Conservation (phyloP, 2,888 invertebrate species). For the Oconnorella tubifera region DNA sequence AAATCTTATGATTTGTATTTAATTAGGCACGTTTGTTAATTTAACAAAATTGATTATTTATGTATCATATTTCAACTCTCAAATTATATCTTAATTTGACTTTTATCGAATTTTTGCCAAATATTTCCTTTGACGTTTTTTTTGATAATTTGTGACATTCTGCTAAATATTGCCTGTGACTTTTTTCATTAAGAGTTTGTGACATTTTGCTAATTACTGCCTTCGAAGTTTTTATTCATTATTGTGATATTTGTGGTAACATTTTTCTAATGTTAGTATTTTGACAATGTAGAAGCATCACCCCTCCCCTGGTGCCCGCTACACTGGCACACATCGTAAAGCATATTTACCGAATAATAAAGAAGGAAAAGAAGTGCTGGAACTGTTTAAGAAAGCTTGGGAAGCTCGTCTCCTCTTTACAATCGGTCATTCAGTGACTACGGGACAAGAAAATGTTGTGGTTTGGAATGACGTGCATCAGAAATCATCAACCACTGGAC, state of each 20-base stretch:
- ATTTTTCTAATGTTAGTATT: neutral
- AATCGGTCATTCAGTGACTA: conserved; percentile 43
- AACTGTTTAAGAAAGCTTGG: neutral
- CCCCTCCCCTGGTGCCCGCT: too few species aligned
- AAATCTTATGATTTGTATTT: too few species aligned
- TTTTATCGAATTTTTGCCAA: too few species aligned
- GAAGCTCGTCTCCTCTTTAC: conserved; percentile 43
- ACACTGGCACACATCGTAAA: too few species aligned
- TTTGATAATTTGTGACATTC: too few species aligned
- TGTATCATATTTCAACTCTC: too few species aligned
- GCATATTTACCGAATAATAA: too few species aligned
- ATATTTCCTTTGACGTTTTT: too few species aligned
- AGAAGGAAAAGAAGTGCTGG: neutral
- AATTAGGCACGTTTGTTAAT: too few species aligned
- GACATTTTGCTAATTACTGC: neutral
- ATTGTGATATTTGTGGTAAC: neutral
- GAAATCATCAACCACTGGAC: conserved; percentile 42
- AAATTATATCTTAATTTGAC: too few species aligned
- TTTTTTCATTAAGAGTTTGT: neutral
- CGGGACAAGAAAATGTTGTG: conserved; percentile 40
- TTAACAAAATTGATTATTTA: too few species aligned
- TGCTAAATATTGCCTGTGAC: conserved; percentile 7
- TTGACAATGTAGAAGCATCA: too few species aligned
- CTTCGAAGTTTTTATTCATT: neutral
- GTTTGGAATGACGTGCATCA: conserved; percentile 51